phyloP scores from a whole-genome alignment of 2,888 invertebrate species.

The Eubasilissa splendida region DNA sequence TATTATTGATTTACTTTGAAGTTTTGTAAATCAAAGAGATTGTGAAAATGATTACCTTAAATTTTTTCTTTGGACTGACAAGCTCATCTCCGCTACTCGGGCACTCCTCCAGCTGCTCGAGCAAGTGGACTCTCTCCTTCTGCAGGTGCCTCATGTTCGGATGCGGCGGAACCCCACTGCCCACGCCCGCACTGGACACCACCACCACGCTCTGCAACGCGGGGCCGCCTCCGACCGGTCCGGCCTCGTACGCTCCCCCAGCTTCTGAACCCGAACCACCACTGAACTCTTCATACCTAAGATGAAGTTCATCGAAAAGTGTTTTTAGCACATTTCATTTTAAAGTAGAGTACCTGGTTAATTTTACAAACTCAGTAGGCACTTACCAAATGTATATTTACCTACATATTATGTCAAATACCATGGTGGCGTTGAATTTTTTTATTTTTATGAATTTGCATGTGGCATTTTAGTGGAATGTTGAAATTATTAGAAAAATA shows the following conservation, averaged over 20 bases:
- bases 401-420: too few species aligned
- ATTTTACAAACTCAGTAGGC: too few species aligned
- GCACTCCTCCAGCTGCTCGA: slow-evolving; percentile 81
- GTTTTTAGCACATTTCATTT: too few species aligned
- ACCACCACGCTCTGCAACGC: slow-evolving; percentile 72
- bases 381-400: too few species aligned
- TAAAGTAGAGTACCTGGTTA: too few species aligned
- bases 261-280: slow-evolving; percentile 73
- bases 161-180: slow-evolving; percentile 60
- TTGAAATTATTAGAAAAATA: too few species aligned
- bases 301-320: background rate
- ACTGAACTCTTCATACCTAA: slow-evolving; percentile 82
- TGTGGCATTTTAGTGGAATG: too few species aligned
- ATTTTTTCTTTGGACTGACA: slow-evolving; percentile 78
- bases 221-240: slow-evolving; percentile 64
- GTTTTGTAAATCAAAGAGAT: too few species aligned
- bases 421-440: too few species aligned
- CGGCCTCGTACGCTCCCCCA: slow-evolving; percentile 79
- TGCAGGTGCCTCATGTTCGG: slow-evolving; percentile 78
- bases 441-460: too few species aligned
- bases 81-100: slow-evolving; percentile 80
- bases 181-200: slow-evolving; percentile 66
- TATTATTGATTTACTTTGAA: too few species aligned
- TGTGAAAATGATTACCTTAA: slow-evolving; percentile 65
- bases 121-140: slow-evolving; percentile 79